Evolutionary conservation across 1,140 invertebrate genomes (phyloP).

Genomic region (Tachypleus tridentatus): DNA sequence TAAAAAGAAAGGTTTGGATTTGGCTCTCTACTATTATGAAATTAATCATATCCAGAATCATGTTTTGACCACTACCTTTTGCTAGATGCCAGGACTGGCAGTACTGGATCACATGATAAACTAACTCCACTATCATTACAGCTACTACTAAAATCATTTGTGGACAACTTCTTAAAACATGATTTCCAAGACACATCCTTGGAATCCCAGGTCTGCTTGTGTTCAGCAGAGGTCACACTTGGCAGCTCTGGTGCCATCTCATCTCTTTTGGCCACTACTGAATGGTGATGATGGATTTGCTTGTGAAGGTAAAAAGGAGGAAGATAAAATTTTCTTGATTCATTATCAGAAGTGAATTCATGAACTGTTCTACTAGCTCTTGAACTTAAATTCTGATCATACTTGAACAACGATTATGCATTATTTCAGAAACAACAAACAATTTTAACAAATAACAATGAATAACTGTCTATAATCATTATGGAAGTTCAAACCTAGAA

Average conservation of each 20-base stretch:
- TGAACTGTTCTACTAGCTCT: constrained; percentile 52
- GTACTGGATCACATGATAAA: constrained; percentile 36
- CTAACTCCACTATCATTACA: constrained; percentile 67
- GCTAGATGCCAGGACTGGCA: too few species aligned
- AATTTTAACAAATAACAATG: too few species aligned
- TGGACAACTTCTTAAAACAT: not conserved
- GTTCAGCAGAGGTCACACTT: constrained; percentile 18
- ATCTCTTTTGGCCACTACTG: not conserved
- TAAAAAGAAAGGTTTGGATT: too few species aligned
- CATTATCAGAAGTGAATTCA: constrained; percentile 37
- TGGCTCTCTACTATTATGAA: too few species aligned
- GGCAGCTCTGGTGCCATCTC: not conserved
- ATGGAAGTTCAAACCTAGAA: too few species aligned
- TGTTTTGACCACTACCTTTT: too few species aligned
- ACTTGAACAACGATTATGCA: not conserved
- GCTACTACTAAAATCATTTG: constrained; percentile 25
- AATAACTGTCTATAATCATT: too few species aligned
- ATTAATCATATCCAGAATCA: too few species aligned
- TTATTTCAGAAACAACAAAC: too few species aligned
- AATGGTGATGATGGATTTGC: not conserved
- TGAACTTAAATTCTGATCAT: constrained; percentile 39
- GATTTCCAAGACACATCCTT: not conserved
- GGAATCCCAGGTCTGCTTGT: constrained; percentile 35
- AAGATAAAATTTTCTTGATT: not conserved
- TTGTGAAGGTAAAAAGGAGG: not conserved